Conservation (phyloP, 2,888 invertebrate species). For the Conus canariensis region DNA sequence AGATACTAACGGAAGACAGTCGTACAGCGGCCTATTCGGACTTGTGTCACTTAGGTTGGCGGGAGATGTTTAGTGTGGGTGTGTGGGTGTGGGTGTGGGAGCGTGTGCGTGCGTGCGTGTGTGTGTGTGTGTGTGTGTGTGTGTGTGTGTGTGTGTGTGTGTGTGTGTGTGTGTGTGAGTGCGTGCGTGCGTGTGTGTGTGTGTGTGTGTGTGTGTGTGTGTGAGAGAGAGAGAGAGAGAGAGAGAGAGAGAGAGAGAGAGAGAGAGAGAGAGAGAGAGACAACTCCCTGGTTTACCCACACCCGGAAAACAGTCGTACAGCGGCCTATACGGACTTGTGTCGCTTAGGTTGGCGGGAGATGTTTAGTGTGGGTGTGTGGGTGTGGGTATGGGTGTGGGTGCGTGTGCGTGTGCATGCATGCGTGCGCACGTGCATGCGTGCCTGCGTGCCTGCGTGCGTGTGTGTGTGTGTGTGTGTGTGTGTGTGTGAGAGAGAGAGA, state of each 20-base stretch:
- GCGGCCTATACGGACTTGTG: no score
- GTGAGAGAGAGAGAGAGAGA: no score
- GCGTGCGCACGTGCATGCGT: slow-evolving; percentile 20
- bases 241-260: no score
- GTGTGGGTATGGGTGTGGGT: slow-evolving; percentile 4
- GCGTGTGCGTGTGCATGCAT: not conserved
- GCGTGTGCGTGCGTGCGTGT: slow-evolving; percentile 13
- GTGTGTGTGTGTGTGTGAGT: not conserved
- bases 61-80: not conserved
- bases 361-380: not conserved
- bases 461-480: no score
- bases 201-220: not conserved
- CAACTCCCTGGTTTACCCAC: no score
- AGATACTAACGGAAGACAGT: no score
- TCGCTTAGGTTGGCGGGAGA: no score
- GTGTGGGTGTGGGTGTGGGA: not conserved
- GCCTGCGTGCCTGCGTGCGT: not conserved
- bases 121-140: not conserved
- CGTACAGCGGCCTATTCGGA: no score
- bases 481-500: not conserved
- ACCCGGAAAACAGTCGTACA: no score
- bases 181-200: not conserved
- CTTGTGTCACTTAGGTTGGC: no score
- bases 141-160: no score
- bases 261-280: no score